phyloP scores from a whole-genome alignment of 1,140 invertebrate species.

The Bathynomus jamesi region DNA sequence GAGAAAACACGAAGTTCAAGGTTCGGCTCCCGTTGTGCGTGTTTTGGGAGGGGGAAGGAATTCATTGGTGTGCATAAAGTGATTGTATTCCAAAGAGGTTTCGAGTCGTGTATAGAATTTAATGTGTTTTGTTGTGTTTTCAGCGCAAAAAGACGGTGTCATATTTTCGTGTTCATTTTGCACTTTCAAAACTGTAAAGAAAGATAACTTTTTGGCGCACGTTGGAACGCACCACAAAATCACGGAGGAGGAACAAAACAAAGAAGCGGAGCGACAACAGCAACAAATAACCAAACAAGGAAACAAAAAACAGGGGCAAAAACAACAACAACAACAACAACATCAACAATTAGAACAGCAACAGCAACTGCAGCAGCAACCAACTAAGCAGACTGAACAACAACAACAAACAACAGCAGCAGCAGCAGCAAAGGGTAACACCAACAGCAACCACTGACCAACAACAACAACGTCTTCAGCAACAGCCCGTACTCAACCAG shows the following conservation, averaged over 20 bases:
- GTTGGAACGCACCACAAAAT: constrained; percentile 50
- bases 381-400: no score
- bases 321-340: not conserved
- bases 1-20: constrained; percentile 53
- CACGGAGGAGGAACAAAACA: constrained; percentile 6
- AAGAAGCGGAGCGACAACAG: not conserved
- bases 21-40: constrained; percentile 31
- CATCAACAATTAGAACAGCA: not conserved
- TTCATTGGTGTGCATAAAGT: not conserved
- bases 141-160: constrained; percentile 40
- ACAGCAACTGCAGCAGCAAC: not conserved
- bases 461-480: not conserved
- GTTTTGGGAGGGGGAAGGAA: not conserved
- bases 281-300: not conserved
- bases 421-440: not conserved
- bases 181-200: constrained; percentile 53
- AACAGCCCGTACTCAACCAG: not conserved
- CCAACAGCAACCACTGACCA: not conserved
- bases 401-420: not conserved
- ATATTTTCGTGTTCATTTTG: constrained; percentile 53
- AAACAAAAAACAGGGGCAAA: not conserved
- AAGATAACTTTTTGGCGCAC: constrained; percentile 51
- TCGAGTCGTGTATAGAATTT: not conserved
- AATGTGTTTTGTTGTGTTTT: not conserved
- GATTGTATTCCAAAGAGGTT: not conserved